phyloP scores from a whole-genome alignment of 2,888 invertebrate species.

The Polylopha cassiicola region DNA sequence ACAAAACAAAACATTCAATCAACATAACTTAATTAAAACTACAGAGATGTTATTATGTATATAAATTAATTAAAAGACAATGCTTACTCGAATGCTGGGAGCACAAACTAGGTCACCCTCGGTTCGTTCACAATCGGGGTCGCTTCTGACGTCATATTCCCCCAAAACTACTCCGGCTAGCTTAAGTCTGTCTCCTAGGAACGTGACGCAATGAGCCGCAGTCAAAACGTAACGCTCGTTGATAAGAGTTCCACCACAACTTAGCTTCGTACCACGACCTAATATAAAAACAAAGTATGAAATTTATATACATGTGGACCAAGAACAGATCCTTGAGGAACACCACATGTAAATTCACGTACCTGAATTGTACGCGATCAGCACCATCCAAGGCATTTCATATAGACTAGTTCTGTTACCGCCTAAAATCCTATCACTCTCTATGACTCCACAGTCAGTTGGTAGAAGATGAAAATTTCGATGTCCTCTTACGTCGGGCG shows the following conservation, averaged over 20 bases:
- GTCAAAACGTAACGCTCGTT: slow-evolving; percentile 74
- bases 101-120: slow-evolving; percentile 51
- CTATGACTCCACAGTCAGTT: slow-evolving; percentile 74
- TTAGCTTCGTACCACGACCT: slow-evolving; percentile 51
- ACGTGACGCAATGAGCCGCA: slow-evolving; percentile 78
- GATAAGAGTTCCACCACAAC: slow-evolving; percentile 76
- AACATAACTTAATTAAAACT: too few relatives aligned
- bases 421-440: slow-evolving; percentile 75
- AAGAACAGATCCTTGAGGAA: not conserved
- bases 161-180: slow-evolving; percentile 78
- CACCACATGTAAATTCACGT: slow-evolving; percentile 16
- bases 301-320: not conserved
- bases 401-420: slow-evolving; percentile 79
- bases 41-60: too few relatives aligned
- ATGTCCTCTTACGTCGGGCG: slow-evolving; percentile 41
- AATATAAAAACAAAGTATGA: slow-evolving; percentile 18
- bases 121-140: slow-evolving; percentile 60
- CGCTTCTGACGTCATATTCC: slow-evolving; percentile 72
- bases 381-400: slow-evolving; percentile 87
- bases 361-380: slow-evolving; percentile 79
- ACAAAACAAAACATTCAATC: slow-evolving; percentile 20
- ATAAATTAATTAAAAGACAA: not conserved
- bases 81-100: slow-evolving; percentile 40
- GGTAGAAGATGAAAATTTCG: slow-evolving; percentile 50
- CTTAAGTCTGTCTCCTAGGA: slow-evolving; percentile 58